Conservation (phyloP, 2,113 vertebrate species). For the Barnardius zonarius region DNA sequence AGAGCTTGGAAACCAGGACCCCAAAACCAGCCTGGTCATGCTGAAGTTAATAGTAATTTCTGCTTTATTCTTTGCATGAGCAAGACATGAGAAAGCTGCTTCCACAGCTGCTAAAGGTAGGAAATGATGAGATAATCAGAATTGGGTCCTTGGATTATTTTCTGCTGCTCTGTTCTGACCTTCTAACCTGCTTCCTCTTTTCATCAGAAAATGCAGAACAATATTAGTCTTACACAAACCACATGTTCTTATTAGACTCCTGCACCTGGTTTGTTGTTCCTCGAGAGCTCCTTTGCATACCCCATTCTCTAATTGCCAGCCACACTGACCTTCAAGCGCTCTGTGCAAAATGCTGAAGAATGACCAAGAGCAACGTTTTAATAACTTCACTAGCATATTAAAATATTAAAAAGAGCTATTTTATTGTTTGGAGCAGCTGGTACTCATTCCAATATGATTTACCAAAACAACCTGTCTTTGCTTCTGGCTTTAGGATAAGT, state of each 20-base stretch:
- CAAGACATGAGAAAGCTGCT: background rate
- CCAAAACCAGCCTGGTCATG: background rate
- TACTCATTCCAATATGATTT: background rate
- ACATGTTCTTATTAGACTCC: background rate
- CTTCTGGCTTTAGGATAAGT: constrained; percentile 35
- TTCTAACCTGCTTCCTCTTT: background rate
- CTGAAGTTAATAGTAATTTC: background rate
- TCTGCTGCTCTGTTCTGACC: background rate
- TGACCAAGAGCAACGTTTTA: background rate
- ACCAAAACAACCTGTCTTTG: background rate
- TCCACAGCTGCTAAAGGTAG: background rate
- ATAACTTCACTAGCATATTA: background rate
- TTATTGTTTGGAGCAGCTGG: background rate
- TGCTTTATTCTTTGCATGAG: background rate
- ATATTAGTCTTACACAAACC: background rate
- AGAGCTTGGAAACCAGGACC: background rate
- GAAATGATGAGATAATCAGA: background rate
- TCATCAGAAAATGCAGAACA: background rate
- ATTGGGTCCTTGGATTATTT: background rate
- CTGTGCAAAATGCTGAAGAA: background rate
- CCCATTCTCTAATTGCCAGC: background rate
- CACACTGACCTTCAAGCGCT: background rate
- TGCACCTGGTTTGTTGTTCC: background rate
- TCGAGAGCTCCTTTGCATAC: background rate
- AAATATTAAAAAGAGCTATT: background rate